These are phyloP conservation scores for Pteromalus puparum DNA, from an alignment of 1,140 invertebrate species.

Conservation along the genomic window DNA sequence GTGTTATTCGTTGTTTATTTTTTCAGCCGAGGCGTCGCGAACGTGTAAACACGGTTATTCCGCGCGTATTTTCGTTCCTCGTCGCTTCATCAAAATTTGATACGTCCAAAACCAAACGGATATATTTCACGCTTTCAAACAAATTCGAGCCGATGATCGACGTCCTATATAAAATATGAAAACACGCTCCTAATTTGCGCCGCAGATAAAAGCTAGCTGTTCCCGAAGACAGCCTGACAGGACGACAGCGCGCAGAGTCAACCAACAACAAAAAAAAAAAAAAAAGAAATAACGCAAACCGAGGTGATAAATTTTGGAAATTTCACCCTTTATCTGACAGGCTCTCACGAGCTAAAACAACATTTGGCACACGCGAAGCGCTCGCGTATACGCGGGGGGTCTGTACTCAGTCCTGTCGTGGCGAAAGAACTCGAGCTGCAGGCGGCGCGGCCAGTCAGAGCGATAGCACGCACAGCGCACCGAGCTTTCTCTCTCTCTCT, in stretches of 20 bases:
- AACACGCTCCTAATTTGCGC: background rate
- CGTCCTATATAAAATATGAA: background rate
- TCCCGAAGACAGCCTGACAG: background rate
- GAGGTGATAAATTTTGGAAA: background rate
- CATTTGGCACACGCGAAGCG: background rate
- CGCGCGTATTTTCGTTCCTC: no score
- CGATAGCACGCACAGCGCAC: background rate
- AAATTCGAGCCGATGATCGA: no score
- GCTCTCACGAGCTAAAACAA: background rate
- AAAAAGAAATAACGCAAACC: background rate
- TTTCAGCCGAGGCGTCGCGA: no score
- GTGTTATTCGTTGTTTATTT: no score
- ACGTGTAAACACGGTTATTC: no score
- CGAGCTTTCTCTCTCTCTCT: background rate
- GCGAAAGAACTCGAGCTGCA: background rate
- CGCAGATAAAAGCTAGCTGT: background rate
- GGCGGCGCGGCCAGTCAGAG: background rate
- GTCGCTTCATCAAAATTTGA: no score
- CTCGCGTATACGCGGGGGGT: background rate
- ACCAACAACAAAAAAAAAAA: background rate
- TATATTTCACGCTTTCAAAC: no score
- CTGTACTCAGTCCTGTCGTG: background rate
- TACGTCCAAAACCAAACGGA: no score
- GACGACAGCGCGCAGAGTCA: background rate
- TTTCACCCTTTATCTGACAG: slow-evolving; percentile 18